Evolutionary conservation across 2,797 vertebrate species (phyloP).

Genomic region (Silurus lanzhouensis): DNA sequence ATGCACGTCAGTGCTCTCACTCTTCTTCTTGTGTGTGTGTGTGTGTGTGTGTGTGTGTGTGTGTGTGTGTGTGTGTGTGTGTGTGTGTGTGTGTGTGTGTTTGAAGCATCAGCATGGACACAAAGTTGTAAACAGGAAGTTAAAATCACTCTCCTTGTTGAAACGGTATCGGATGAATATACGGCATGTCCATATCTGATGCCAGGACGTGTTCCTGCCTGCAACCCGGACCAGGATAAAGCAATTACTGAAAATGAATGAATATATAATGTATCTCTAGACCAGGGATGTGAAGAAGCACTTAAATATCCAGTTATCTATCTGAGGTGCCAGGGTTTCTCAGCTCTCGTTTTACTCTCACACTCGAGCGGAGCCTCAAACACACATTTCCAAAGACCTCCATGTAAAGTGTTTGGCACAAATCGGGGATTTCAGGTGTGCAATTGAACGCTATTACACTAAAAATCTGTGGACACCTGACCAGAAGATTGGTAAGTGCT

Average conservation of each 20-base stretch:
- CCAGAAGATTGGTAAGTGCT: too few species aligned
- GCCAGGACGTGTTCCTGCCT: background rate
- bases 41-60: conserved; percentile 15
- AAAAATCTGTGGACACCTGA: too few species aligned
- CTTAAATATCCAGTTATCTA: background rate
- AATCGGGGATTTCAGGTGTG: background rate
- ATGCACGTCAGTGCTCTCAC: conserved; percentile 33
- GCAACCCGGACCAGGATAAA: background rate
- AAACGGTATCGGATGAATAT: background rate
- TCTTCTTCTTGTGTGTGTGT: background rate
- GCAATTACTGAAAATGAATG: background rate
- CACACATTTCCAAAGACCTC: background rate
- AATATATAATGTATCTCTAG: background rate
- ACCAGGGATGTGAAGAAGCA: background rate
- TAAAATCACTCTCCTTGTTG: background rate
- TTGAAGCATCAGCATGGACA: background rate
- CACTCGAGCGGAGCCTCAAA: background rate
- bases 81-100: background rate
- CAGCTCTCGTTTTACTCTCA: background rate
- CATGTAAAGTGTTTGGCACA: background rate
- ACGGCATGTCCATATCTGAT: too few species aligned
- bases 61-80: conserved; percentile 6
- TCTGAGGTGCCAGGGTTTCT: background rate
- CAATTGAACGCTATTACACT: background rate
- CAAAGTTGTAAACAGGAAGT: background rate